These are phyloP conservation scores for Macrotrachela quadricornifera DNA, from an alignment of 1,140 invertebrate genomes.

Conservation along the genomic window DNA sequence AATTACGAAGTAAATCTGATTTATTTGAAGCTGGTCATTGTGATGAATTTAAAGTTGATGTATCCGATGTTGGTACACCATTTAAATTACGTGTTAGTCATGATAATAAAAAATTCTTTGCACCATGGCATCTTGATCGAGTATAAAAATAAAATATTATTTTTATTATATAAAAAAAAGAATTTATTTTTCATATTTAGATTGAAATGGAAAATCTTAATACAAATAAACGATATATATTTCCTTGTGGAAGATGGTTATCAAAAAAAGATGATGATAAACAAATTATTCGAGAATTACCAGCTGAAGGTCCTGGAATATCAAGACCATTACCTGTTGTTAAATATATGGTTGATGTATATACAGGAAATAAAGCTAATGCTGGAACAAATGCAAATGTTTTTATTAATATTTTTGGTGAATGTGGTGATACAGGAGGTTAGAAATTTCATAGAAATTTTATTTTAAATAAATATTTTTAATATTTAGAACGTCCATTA, in stretches of 20 bases:
- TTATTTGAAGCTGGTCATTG: conserved; percentile 22
- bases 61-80: conserved; percentile 20
- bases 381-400: conserved; percentile 27
- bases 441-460: conserved; percentile 1
- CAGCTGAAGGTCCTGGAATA: conserved; percentile 23
- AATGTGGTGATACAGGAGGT: conserved; percentile 23
- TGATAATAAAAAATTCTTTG: conserved; percentile 19
- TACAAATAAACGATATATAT: conserved; percentile 20
- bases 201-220: conserved; percentile 25
- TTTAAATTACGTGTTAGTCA: conserved; percentile 28
- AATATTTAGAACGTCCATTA: neutral
- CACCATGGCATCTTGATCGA: conserved; percentile 27
- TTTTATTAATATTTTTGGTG: conserved; percentile 23
- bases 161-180: neutral
- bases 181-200: conserved; percentile 15
- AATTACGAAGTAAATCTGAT: conserved; percentile 15
- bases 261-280: conserved; percentile 26
- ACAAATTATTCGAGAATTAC: conserved; percentile 24
- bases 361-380: conserved; percentile 18
- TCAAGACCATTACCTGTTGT: conserved; percentile 17
- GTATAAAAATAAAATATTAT: conserved; percentile 9
- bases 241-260: conserved; percentile 26
- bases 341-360: conserved; percentile 19
- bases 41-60: conserved; percentile 23
- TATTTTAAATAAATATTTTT: neutral